Evolutionary conservation across 1,140 invertebrate genomes (phyloP), one percentile per base, ranked within the genome.

Genomic region (Mizuhopecten yessoensis): DNA sequence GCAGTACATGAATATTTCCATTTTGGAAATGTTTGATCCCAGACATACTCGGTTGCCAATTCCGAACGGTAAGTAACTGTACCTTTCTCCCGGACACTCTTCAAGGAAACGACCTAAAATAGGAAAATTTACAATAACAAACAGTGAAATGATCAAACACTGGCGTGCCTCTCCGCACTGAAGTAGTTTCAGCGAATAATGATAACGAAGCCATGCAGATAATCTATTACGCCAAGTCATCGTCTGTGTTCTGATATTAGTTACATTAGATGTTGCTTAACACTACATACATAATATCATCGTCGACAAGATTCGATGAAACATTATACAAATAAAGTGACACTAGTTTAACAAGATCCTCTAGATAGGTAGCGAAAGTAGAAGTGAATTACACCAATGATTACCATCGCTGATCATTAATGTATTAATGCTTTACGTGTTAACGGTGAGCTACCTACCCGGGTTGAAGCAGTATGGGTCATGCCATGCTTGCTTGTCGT

Each of bases 401-500:
- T 0, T 13, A 89, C 20, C 49, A 34, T 29, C 34, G 13, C 33
- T 75, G 33, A 33, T 34, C 33, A 34, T 75, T 86, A 34, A 45
- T 45, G 42, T 45, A 45, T 20, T 20, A 20, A 45, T 45, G 33
- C 34, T 34, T n/a, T 33, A 34, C 49, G 11, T 0, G 2, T 2
- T 75, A 75, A 0, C 57, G 9, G 23, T n/a, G 57, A 75, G 15
- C 29, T 86, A 94, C 89, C 98, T 96, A 17, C 97, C 97, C 0
- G 98, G 98, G 33, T 97, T 97, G 94, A 98, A 99, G 17, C 96
- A 93, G n/a, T 98, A 97, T 0, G 98, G 98, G 36, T 98, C 96
- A 34, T 93, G 93, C 98, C 98, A 99, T 34, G 97, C 95, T 7
- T 96, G 93, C 0, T 97, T 97, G 95, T 98, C 97, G 97, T 98